phyloP scores from a whole-genome alignment of 1,140 invertebrate species.

The Trachymyrmex septentrionalis region DNA sequence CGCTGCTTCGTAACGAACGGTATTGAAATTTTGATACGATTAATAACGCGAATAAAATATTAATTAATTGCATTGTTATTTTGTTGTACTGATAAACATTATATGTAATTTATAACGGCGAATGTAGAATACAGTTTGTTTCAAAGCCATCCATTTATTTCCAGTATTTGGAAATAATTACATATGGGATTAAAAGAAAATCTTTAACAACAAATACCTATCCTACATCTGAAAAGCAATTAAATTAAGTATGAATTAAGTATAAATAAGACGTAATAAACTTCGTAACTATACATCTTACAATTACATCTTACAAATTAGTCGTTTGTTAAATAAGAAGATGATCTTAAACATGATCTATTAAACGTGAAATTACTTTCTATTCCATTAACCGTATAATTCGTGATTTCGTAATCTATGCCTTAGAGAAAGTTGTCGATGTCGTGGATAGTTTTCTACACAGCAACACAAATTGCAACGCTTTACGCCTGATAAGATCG shows the following conservation, averaged over 20 bases:
- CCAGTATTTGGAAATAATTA: not conserved
- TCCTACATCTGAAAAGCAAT: not conserved
- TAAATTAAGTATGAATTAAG: not conserved
- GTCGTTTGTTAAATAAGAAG: not conserved
- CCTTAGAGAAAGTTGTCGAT: constrained; percentile 27
- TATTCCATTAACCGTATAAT: constrained; percentile 31
- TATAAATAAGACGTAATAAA: not conserved
- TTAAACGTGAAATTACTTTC: constrained; percentile 12
- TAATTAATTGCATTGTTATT: constrained; percentile 29
- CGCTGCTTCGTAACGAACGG: not conserved
- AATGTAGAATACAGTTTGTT: not conserved
- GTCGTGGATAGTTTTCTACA: constrained; percentile 15
- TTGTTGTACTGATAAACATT: not conserved
- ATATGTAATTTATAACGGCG: not conserved
- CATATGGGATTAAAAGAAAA: not conserved
- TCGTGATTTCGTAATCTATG: not conserved
- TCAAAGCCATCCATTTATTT: not conserved
- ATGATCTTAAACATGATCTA: not conserved
- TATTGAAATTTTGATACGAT: constrained; percentile 20
- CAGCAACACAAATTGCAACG: constrained; percentile 44
- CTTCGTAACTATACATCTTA: not conserved
- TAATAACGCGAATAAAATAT: constrained; percentile 29
- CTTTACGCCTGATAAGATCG: constrained; percentile 57
- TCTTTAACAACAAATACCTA: not conserved
- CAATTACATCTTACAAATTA: not conserved